phyloP scores from a whole-genome alignment of 2,888 invertebrate genomes.

The Hermaeophaga mercurialis region DNA sequence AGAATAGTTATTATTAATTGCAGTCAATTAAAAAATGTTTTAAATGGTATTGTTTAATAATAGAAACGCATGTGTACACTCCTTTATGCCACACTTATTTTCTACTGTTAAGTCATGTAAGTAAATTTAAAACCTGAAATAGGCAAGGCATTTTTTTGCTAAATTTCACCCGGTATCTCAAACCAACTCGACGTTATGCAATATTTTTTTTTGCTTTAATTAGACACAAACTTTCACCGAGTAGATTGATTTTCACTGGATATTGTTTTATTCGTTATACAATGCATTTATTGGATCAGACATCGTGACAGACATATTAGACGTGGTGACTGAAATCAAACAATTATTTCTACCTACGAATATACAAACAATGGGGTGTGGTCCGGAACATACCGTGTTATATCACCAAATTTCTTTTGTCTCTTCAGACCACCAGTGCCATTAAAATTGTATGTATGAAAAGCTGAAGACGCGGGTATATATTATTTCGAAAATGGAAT shows the following conservation, averaged over 20 bases:
- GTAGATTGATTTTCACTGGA: not conserved
- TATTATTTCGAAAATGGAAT: constrained; percentile 3
- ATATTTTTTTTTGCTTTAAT: not conserved
- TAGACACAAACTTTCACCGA: not conserved
- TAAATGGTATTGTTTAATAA: too few species aligned
- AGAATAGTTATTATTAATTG: too few species aligned
- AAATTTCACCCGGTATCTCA: not conserved
- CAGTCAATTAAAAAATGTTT: too few species aligned
- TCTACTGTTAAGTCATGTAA: too few species aligned
- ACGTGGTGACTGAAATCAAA: not conserved
- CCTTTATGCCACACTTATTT: too few species aligned
- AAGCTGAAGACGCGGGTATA: not conserved
- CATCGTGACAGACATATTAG: not conserved
- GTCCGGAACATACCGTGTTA: not conserved
- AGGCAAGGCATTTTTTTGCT: too few species aligned
- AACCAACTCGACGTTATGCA: not conserved
- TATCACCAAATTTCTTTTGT: constrained; percentile 2
- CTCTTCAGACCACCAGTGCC: not conserved
- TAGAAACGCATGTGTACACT: too few species aligned
- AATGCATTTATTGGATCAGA: not conserved
- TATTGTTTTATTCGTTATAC: not conserved
- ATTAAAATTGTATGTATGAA: not conserved
- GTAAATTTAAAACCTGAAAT: too few species aligned
- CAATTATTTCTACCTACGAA: not conserved
- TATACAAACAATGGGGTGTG: not conserved